A percentile compares a stretch with the other conserved stretches of the same genome.
phyloP scores from a whole-genome alignment of 2,888 invertebrate species.

The Hypercompe scribonia region DNA sequence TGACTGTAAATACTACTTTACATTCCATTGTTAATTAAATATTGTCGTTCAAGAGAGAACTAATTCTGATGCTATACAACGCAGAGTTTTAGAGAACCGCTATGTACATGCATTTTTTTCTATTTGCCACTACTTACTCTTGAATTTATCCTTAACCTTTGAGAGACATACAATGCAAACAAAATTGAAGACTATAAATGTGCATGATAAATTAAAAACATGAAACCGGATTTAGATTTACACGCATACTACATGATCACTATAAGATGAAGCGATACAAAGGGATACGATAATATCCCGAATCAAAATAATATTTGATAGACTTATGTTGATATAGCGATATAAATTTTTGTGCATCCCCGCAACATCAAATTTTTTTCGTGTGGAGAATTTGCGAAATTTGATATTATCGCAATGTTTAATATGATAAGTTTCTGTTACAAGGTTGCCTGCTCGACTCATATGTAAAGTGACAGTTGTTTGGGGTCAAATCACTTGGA shows the following conservation, averaged over 20 bases:
- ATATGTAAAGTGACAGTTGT: constrained; percentile 25
- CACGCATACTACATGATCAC: no score
- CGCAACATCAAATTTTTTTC: neutral
- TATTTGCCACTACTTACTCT: neutral
- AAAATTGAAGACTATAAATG: neutral
- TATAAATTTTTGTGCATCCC: neutral
- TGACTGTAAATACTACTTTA: constrained; percentile 28
- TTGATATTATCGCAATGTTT: constrained; percentile 25
- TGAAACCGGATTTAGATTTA: no score
- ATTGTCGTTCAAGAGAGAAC: neutral
- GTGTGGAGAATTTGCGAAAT: constrained; percentile 21
- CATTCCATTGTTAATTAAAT: constrained; percentile 22
- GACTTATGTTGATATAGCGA: no score
- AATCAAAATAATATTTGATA: no score
- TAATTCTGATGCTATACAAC: neutral
- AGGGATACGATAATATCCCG: no score
- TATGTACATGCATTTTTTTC: neutral
- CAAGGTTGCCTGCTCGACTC: constrained; percentile 24
- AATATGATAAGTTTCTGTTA: constrained; percentile 22
- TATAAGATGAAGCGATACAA: no score
- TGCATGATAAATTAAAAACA: no score
- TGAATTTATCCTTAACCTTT: neutral
- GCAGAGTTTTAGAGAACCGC: neutral
- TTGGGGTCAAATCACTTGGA: constrained; percentile 19
- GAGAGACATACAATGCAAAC: neutral